Conservation (phyloP, 2,888 invertebrate genomes). For the Monochamus alternatus region DNA sequence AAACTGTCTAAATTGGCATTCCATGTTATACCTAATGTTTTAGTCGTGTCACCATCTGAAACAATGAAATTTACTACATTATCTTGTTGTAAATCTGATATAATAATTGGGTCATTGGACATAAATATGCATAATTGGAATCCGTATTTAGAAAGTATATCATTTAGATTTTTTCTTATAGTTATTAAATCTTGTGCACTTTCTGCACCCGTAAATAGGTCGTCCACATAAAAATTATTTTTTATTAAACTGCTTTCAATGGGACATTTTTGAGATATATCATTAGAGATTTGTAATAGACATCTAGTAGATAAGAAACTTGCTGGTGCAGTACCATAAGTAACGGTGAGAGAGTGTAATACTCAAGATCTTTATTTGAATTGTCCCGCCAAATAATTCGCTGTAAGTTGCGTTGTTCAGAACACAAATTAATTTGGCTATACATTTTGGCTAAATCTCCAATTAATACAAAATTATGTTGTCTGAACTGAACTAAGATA, state of each 20-base stretch:
- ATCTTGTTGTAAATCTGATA: too few relatives aligned
- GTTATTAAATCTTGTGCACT: conserved; percentile 30
- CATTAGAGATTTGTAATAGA: conserved; percentile 37
- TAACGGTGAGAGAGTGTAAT: conserved; percentile 46
- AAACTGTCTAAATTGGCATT: conserved; percentile 24
- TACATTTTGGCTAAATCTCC: conserved; percentile 58
- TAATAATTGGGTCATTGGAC: too few relatives aligned
- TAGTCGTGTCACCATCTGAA: too few relatives aligned
- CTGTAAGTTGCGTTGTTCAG: conserved; percentile 46
- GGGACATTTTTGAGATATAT: conserved; percentile 19
- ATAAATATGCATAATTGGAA: conserved; percentile 44
- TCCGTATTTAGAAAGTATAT: conserved; percentile 26
- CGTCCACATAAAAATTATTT: conserved; percentile 44
- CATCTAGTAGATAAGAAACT: conserved; percentile 45
- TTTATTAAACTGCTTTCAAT: conserved; percentile 30
- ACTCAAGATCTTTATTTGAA: conserved; percentile 36
- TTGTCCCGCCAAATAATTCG: conserved; percentile 50
- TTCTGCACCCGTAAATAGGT: conserved; percentile 37
- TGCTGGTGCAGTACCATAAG: conserved; percentile 51
- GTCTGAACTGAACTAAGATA: conserved; percentile 53
- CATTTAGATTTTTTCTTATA: conserved; percentile 30
- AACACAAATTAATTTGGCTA: conserved; percentile 48
- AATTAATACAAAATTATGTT: conserved; percentile 47
- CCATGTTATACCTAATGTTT: conserved; percentile 37
- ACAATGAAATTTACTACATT: too few relatives aligned